These are phyloP conservation scores for Drosophila fungiperda DNA, from an alignment of 2,888 invertebrate species.

Conservation along the genomic window DNA sequence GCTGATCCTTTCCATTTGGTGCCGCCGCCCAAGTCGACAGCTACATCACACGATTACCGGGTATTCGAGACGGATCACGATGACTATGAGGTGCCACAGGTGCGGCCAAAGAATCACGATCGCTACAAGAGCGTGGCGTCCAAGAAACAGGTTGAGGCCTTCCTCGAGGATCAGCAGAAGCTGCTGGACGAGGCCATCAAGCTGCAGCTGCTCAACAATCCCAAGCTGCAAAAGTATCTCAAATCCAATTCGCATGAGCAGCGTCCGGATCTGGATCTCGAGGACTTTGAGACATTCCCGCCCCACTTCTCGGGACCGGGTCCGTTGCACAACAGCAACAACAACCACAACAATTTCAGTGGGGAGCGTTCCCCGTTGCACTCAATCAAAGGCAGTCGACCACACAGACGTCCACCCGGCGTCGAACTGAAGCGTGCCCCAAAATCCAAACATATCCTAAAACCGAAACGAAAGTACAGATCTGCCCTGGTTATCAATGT, in stretches of 20 bases:
- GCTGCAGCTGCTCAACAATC: constrained; percentile 77
- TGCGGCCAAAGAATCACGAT: constrained; percentile 64
- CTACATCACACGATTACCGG: constrained; percentile 68
- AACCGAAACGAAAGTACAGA: constrained; percentile 78
- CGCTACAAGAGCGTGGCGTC: constrained; percentile 80
- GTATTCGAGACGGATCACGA: constrained; percentile 78
- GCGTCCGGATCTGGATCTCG: constrained; percentile 70
- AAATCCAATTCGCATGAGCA: constrained; percentile 71
- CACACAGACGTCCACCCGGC: constrained; percentile 72
- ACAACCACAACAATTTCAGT: constrained; percentile 41
- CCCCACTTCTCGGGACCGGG: constrained; percentile 67
- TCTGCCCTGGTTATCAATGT: constrained; percentile 81
- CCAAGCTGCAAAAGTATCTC: constrained; percentile 78
- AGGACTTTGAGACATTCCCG: constrained; percentile 77
- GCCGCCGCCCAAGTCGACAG: constrained; percentile 72
- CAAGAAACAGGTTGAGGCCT: constrained; percentile 81
- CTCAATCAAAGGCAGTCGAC: constrained; percentile 51
- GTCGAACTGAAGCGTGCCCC: constrained; percentile 64
- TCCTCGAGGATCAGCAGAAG: constrained; percentile 81
- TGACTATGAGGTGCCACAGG: constrained; percentile 65
- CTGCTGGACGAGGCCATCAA: constrained; percentile 81
- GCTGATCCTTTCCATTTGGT: constrained; percentile 81
- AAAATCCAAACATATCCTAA: constrained; percentile 59
- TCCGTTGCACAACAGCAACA: constrained; percentile 45
- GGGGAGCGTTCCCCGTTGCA: constrained; percentile 56